A percentile compares a stretch with the other conserved stretches of the same genome.
Conservation (phyloP, 2,888 invertebrate species). For the Alsophila aescularia region DNA sequence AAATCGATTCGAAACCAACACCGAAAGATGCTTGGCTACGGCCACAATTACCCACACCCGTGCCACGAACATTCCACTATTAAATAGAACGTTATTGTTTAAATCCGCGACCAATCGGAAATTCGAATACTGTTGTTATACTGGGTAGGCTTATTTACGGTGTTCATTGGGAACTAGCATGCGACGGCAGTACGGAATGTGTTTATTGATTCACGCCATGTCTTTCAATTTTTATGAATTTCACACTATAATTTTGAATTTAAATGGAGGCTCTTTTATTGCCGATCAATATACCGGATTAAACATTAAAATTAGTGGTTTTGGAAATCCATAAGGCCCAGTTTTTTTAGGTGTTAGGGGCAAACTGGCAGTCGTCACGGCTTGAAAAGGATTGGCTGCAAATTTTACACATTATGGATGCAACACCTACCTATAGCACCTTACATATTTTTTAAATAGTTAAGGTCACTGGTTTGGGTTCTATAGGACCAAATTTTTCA, state of each 20-base stretch:
- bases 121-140: conserved; percentile 81
- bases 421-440: too few relatives aligned
- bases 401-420: too few relatives aligned
- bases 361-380: conserved; percentile 25
- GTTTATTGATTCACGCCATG: conserved; percentile 76
- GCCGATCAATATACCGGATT: conserved; percentile 32
- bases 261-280: conserved; percentile 37
- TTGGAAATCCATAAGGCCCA: conserved; percentile 41
- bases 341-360: conserved; percentile 47
- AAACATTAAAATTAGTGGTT: conserved; percentile 13
- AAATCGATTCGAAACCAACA: conserved; percentile 67
- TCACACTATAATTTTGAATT: conserved; percentile 61
- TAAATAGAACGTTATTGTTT: conserved; percentile 83
- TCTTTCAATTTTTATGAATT: conserved; percentile 60
- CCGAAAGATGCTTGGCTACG: conserved; percentile 33
- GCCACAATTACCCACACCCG: conserved; percentile 58
- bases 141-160: conserved; percentile 72
- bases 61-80: conserved; percentile 73
- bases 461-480: too few relatives aligned
- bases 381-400: too few relatives aligned
- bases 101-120: conserved; percentile 80
- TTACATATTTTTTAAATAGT: too few relatives aligned
- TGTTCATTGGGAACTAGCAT: conserved; percentile 72
- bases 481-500: too few relatives aligned
- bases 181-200: conserved; percentile 76